These are phyloP conservation scores for Ericerus pela DNA, from an alignment of 1,140 invertebrate genomes.

Conservation along the genomic window DNA sequence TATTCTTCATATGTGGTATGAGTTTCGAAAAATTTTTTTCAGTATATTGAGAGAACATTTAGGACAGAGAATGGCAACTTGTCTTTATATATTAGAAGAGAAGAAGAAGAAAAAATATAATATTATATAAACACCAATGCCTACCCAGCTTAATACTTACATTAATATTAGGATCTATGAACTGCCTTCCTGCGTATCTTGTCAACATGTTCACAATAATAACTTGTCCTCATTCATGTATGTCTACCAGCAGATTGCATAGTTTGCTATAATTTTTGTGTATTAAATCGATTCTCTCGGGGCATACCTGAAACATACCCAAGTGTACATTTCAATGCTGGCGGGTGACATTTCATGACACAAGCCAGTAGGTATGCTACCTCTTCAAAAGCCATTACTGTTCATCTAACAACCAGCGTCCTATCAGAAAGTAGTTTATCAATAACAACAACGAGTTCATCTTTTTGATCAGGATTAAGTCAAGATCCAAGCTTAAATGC, in stretches of 20 bases:
- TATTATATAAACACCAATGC: no score
- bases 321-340: no score
- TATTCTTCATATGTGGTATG: no score
- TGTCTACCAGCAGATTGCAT: slow-evolving; percentile 88
- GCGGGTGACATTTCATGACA: not conserved
- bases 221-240: slow-evolving; percentile 98
- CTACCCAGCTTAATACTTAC: no score
- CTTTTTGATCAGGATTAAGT: slow-evolving; percentile 91
- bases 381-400: slow-evolving; percentile 98
- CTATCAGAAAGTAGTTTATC: slow-evolving; percentile 92
- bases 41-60: no score
- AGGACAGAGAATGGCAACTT: no score
- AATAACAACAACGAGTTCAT: slow-evolving; percentile 84
- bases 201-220: slow-evolving; percentile 95
- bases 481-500: slow-evolving; percentile 66
- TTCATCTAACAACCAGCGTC: slow-evolving; percentile 92
- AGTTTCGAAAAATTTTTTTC: no score
- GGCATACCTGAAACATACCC: slow-evolving; percentile 48
- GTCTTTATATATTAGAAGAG: no score
- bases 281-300: slow-evolving; percentile 87
- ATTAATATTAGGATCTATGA: slow-evolving; percentile 75
- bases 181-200: slow-evolving; percentile 82
- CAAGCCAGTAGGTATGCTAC: slow-evolving; percentile 27
- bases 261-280: slow-evolving; percentile 92
- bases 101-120: no score